phyloP scores from a whole-genome alignment of 2,797 vertebrate genomes.

The Poecile montanus region DNA sequence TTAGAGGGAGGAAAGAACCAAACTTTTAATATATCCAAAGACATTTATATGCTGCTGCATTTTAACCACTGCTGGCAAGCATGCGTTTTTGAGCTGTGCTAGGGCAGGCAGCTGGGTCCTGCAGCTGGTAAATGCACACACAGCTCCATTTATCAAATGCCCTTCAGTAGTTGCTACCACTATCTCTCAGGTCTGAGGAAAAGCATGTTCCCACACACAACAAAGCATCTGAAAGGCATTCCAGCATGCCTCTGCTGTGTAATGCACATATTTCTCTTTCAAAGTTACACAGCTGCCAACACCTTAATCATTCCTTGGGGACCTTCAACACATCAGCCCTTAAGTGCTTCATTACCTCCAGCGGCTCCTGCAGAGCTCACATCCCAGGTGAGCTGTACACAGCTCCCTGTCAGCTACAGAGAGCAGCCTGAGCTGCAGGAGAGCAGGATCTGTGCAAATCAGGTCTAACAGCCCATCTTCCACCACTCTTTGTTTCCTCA shows the following conservation, averaged over 20 bases:
- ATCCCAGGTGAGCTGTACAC: slow-evolving; percentile 4
- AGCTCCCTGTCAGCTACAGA: background rate
- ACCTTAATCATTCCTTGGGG: slow-evolving; percentile 21
- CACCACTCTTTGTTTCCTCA: background rate
- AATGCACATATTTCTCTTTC: slow-evolving; percentile 17
- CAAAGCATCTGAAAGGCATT: background rate
- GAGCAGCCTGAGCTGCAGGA: background rate
- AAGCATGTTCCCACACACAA: background rate
- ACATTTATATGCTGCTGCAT: background rate
- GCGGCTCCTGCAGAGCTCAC: background rate
- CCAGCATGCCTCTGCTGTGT: background rate
- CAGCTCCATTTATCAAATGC: background rate
- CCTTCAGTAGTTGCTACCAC: background rate
- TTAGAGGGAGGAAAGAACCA: background rate
- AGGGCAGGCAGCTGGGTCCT: background rate
- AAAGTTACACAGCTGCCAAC: slow-evolving; percentile 33
- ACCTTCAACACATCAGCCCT: slow-evolving; percentile 3
- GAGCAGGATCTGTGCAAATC: background rate
- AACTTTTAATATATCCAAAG: background rate
- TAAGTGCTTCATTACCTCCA: slow-evolving; percentile 45
- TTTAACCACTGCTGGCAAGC: background rate
- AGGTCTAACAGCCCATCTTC: background rate
- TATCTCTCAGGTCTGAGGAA: background rate
- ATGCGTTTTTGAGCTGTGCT: background rate
- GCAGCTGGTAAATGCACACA: background rate